Evolutionary conservation across 1,140 invertebrate species (phyloP).

Genomic region (Neodiprion virginianus): DNA sequence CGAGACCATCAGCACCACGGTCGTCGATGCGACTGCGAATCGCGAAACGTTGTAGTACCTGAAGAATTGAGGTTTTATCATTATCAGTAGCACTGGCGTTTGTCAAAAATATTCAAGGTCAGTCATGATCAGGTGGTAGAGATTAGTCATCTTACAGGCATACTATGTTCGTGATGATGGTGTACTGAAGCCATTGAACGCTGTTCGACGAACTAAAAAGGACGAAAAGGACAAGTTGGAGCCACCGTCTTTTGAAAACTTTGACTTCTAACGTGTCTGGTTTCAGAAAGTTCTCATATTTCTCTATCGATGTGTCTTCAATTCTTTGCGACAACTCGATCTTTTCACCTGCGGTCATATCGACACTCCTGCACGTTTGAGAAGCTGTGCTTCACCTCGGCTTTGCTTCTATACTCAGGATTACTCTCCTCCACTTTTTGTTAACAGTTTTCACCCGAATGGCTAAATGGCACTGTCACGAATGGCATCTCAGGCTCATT

Average conservation of each 20-base stretch:
- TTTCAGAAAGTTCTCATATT: too few relatives aligned
- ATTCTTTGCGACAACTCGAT: too few relatives aligned
- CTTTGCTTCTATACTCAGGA: too few relatives aligned
- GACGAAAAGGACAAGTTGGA: constrained; percentile 67
- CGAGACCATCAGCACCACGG: constrained; percentile 72
- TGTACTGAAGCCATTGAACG: constrained; percentile 54
- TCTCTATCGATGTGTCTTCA: too few relatives aligned
- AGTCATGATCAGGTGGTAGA: background rate
- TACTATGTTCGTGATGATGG: constrained; percentile 49
- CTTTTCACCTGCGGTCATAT: too few relatives aligned
- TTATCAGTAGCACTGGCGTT: constrained; percentile 43
- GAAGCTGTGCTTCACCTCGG: too few relatives aligned
- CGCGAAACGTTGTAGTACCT: constrained; percentile 55
- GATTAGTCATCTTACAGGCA: constrained; percentile 30
- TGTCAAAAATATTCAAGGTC: constrained; percentile 64
- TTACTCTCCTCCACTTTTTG: too few relatives aligned
- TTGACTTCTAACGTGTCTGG: too few relatives aligned
- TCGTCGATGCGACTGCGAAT: constrained; percentile 67
- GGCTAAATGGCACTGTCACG: too few relatives aligned
- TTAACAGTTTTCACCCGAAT: too few relatives aligned
- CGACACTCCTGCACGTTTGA: too few relatives aligned
- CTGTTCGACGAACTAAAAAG: constrained; percentile 66
- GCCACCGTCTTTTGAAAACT: constrained; percentile 58
- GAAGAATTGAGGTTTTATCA: constrained; percentile 18
- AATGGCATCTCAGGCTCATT: too few relatives aligned